Conservation (phyloP, 2,888 invertebrate genomes). For the Laspeyria flexula region DNA sequence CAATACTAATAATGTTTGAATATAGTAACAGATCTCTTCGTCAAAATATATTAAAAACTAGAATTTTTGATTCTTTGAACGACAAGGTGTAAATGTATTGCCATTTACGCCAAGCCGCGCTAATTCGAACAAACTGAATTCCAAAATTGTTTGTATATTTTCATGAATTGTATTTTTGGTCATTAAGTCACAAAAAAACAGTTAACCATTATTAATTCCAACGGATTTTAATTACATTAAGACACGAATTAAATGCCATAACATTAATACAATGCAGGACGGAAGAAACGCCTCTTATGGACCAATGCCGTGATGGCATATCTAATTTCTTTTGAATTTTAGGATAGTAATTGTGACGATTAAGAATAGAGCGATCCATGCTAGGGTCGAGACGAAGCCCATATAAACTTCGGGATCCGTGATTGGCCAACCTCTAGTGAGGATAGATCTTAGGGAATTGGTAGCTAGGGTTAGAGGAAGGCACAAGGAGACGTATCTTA, state of each 20-base stretch:
- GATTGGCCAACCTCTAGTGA: constrained; percentile 95
- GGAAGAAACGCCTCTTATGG: neutral
- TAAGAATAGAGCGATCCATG: constrained; percentile 94
- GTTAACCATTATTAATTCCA: too few species aligned
- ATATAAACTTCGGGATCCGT: constrained; percentile 93
- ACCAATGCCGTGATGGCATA: constrained; percentile 40
- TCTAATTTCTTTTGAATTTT: constrained; percentile 92
- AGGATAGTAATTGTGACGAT: constrained; percentile 92
- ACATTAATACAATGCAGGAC: neutral
- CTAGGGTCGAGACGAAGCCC: constrained; percentile 93
- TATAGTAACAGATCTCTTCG: too few species aligned
- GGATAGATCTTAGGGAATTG: constrained; percentile 94
- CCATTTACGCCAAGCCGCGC: too few species aligned
- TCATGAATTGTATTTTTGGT: too few species aligned
- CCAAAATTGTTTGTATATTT: too few species aligned
- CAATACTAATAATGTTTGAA: too few species aligned
- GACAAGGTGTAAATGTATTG: too few species aligned
- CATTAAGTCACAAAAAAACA: too few species aligned
- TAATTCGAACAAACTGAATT: too few species aligned
- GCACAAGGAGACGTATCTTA: constrained; percentile 93
- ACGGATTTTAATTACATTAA: too few species aligned
- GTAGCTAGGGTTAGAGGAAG: constrained; percentile 97
- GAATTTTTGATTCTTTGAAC: too few species aligned
- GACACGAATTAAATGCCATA: constrained; percentile 6
- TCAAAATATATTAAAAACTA: too few species aligned